phyloP scores from a whole-genome alignment of 2,113 vertebrate species.

The Lynx canadensis region DNA sequence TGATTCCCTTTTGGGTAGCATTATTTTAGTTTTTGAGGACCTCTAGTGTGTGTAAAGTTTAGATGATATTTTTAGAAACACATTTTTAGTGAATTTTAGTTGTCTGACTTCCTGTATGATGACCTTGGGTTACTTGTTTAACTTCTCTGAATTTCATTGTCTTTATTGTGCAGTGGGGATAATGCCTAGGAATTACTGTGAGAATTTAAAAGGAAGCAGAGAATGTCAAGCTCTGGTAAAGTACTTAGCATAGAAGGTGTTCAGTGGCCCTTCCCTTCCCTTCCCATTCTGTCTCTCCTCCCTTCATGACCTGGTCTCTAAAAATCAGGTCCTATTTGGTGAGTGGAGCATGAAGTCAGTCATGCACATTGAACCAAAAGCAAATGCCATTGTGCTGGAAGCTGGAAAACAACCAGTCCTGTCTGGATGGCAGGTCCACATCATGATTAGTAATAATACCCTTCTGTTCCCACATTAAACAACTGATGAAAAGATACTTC shows the following conservation, averaged over 20 bases:
- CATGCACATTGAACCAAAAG: not conserved
- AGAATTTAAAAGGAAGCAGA: not conserved
- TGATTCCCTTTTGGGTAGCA: not conserved
- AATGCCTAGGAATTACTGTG: fast-evolving
- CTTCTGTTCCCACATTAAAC: not conserved
- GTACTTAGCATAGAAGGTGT: not conserved
- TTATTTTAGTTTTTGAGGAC: slow-evolving; percentile 30
- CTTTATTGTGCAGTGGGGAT: fast-evolving
- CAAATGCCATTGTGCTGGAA: not conserved
- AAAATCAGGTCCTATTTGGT: not conserved
- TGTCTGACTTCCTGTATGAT: not conserved
- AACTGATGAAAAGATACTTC: slow-evolving; percentile 36
- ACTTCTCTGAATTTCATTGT: not conserved
- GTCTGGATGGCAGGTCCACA: not conserved
- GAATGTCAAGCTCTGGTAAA: not conserved
- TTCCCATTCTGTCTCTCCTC: not conserved
- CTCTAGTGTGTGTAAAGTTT: not conserved
- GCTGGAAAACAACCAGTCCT: not conserved
- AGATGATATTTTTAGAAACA: not conserved
- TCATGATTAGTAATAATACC: not conserved
- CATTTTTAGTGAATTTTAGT: not conserved
- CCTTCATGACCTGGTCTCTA: not conserved
- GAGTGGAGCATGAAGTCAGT: not conserved
- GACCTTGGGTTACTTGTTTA: not conserved
- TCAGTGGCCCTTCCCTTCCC: not conserved